phyloP scores from a whole-genome alignment of 2,888 invertebrate genomes.

The Scelioninae gen. 2 region DNA sequence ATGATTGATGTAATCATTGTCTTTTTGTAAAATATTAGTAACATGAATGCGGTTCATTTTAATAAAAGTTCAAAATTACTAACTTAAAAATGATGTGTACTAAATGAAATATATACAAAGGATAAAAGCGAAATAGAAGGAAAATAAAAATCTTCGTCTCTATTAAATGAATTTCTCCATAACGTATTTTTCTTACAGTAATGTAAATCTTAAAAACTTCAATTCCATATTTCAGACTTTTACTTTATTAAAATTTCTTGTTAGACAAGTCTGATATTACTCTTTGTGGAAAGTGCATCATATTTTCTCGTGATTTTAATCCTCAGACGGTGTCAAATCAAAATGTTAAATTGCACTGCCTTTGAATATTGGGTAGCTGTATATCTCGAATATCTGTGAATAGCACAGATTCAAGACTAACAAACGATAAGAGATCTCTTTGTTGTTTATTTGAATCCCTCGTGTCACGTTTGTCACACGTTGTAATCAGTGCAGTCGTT shows the following conservation, averaged over 20 bases:
- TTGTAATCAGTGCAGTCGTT: constrained; percentile 40
- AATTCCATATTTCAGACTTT: constrained; percentile 3
- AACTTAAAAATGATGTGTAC: too few species aligned
- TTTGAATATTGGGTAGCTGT: constrained; percentile 35
- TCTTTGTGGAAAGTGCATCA: constrained; percentile 3
- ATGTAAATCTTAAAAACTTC: too few species aligned
- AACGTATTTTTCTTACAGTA: too few species aligned
- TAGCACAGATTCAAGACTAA: constrained; percentile 37
- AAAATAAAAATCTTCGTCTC: too few species aligned
- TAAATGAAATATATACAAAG: too few species aligned
- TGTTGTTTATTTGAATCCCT: constrained; percentile 52
- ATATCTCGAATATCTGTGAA: constrained; percentile 39
- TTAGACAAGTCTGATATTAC: constrained; percentile 7
- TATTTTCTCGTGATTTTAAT: constrained; percentile 19
- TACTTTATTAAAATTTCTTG: constrained; percentile 11
- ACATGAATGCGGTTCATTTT: too few species aligned
- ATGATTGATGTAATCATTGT: too few species aligned
- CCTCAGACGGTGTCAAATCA: constrained; percentile 38
- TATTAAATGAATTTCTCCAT: too few species aligned
- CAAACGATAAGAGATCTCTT: constrained; percentile 52
- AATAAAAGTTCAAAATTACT: too few species aligned
- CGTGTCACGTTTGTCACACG: constrained; percentile 48
- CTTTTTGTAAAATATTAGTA: too few species aligned
- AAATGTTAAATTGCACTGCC: constrained; percentile 35
- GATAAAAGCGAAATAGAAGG: too few species aligned